These are phyloP conservation scores for Cydia amplana DNA, from an alignment of 1,140 invertebrate species.

Conservation along the genomic window DNA sequence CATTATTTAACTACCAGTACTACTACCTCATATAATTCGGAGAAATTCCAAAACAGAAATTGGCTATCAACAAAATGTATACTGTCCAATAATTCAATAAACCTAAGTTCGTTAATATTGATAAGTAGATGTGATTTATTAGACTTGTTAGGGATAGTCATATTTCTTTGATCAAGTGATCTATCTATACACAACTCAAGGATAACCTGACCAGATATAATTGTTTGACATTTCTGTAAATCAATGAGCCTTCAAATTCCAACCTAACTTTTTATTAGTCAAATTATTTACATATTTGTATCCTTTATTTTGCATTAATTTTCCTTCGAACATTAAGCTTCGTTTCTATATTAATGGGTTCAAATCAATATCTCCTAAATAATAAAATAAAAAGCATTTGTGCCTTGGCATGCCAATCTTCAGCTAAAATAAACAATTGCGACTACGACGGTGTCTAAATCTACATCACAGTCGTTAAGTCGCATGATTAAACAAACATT, in stretches of 20 bases:
- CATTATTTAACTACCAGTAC: too few relatives aligned
- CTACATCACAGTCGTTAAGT: conserved; percentile 29
- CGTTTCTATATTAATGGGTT: too few relatives aligned
- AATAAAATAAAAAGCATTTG: not conserved
- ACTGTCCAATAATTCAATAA: not conserved
- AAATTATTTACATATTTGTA: not conserved
- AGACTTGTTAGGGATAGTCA: not conserved
- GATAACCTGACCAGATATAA: not conserved
- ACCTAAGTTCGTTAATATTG: not conserved
- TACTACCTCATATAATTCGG: too few relatives aligned
- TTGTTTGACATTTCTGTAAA: not conserved
- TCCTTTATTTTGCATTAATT: not conserved
- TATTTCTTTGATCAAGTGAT: not conserved
- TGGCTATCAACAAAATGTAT: not conserved
- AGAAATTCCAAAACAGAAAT: too few relatives aligned
- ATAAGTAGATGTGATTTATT: not conserved
- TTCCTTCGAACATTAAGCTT: not conserved
- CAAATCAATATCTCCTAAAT: not conserved
- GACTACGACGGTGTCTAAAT: conserved; percentile 7
- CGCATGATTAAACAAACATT: conserved; percentile 38
- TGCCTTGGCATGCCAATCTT: not conserved
- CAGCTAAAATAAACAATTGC: conserved; percentile 9
- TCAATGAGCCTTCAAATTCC: not conserved
- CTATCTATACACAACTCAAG: not conserved
- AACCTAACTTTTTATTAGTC: not conserved